Evolutionary conservation across 2,888 invertebrate genomes (phyloP).

Genomic region (Ormyrus pomaceus): DNA sequence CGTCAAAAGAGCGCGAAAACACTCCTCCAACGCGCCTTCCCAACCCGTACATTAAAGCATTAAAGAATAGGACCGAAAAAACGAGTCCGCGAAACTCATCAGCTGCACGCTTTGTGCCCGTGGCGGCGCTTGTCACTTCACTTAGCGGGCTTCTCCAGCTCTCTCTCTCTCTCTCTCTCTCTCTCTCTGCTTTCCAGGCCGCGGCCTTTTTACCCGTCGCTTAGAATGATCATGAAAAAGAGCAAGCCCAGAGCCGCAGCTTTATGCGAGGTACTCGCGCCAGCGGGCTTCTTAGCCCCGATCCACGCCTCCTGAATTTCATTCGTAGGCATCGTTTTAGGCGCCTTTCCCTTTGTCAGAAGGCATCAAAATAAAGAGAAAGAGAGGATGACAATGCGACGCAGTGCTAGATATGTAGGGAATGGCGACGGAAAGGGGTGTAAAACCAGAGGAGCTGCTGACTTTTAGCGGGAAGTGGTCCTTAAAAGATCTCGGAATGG

Average conservation of each 20-base stretch:
- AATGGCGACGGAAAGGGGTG: background rate
- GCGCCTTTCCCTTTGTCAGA: conserved; percentile 15
- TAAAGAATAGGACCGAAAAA: conserved; percentile 4
- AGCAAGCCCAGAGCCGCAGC: background rate
- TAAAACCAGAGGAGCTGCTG: conserved; percentile 60
- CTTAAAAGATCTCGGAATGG: conserved; percentile 57
- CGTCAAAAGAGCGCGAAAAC: conserved; percentile 1
- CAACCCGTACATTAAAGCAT: conserved; percentile 6
- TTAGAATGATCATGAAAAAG: conserved; percentile 29
- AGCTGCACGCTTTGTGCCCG: conserved; percentile 7
- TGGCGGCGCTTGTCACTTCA: conserved; percentile 7
- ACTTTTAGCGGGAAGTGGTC: conserved; percentile 65
- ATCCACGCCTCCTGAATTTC: conserved; percentile 23
- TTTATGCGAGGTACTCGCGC: background rate
- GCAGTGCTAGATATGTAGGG: conserved; percentile 26
- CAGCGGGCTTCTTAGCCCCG: conserved; percentile 15
- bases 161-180: background rate
- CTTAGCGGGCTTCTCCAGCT: conserved; percentile 9
- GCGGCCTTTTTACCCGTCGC: conserved; percentile 9
- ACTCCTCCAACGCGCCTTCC: background rate
- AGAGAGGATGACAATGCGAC: conserved; percentile 20
- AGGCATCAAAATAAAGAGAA: conserved; percentile 37
- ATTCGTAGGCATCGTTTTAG: conserved; percentile 22
- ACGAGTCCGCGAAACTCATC: conserved; percentile 1
- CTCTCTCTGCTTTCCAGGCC: too few relatives aligned